A percentile compares a stretch with the other conserved stretches of the same genome.
Evolutionary conservation across 2,888 invertebrate genomes (phyloP).

Genomic region (Disparrhopalites patrizii): DNA sequence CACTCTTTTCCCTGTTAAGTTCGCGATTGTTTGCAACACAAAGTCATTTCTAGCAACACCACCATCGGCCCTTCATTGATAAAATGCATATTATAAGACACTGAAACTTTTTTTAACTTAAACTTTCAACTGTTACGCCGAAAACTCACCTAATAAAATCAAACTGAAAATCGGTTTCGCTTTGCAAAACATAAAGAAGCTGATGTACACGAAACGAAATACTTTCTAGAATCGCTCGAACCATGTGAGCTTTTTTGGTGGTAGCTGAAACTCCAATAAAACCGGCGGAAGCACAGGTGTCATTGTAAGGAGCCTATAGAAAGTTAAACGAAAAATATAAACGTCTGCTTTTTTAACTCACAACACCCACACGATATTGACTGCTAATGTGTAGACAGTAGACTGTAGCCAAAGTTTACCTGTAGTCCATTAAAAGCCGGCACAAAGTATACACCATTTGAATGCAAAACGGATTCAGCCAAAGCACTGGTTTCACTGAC

Average conservation of each 20-base stretch:
- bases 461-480: slow-evolving; percentile 64
- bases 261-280: slow-evolving; percentile 71
- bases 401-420: too few species aligned
- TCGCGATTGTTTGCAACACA: slow-evolving; percentile 79
- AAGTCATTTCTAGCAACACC: slow-evolving; percentile 96
- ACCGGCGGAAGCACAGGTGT: slow-evolving; percentile 75
- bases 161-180: slow-evolving; percentile 64
- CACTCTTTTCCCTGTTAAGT: slow-evolving; percentile 70
- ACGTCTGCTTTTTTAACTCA: too few species aligned
- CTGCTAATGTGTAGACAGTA: too few species aligned
- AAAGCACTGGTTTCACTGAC: slow-evolving; percentile 61
- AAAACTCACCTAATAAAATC: slow-evolving; percentile 59
- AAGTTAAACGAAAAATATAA: too few species aligned
- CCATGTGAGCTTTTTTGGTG: slow-evolving; percentile 70
- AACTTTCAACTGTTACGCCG: neutral
- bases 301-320: slow-evolving; percentile 79
- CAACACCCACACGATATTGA: too few species aligned
- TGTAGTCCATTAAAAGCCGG: slow-evolving; percentile 86
- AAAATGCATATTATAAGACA: neutral
- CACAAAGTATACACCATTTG: slow-evolving; percentile 77
- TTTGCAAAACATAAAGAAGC: slow-evolving; percentile 66
- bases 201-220: slow-evolving; percentile 77
- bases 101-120: neutral
- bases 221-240: slow-evolving; percentile 79
- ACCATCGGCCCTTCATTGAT: slow-evolving; percentile 74